Percentiles rank a stretch among this genome's conserved stretches.
Conservation (phyloP, 1,140 invertebrate genomes). For the Mylabris phalerata region DNA sequence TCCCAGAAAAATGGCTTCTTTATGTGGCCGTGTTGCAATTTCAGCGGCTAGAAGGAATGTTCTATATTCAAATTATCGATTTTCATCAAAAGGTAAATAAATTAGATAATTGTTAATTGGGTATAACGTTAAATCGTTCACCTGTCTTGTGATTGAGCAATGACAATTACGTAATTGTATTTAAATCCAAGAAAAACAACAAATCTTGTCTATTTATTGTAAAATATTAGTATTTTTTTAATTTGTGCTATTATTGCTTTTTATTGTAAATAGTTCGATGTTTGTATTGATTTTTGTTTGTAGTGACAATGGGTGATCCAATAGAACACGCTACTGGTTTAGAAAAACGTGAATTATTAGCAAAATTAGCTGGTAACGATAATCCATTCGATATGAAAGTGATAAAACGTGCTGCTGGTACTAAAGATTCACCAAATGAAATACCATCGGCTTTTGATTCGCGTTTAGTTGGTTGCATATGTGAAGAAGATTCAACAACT, state of each 20-base stretch:
- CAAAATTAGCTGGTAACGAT: constrained; percentile 77
- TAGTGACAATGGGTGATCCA: constrained; percentile 69
- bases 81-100: constrained; percentile 43
- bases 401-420: constrained; percentile 70
- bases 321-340: constrained; percentile 88
- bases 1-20: constrained; percentile 50
- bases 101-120: neutral
- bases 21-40: constrained; percentile 47
- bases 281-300: constrained; percentile 8
- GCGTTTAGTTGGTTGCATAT: constrained; percentile 91
- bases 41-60: constrained; percentile 46
- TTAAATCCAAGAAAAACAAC: constrained; percentile 4
- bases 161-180: constrained; percentile 24
- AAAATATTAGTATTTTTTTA: neutral
- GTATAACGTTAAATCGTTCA: neutral
- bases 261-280: neutral
- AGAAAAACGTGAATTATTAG: constrained; percentile 83
- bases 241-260: neutral
- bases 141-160: constrained; percentile 4
- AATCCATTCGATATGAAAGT: constrained; percentile 85
- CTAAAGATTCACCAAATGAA: constrained; percentile 79
- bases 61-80: constrained; percentile 42
- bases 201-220: constrained; percentile 5
- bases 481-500: constrained; percentile 83
- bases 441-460: constrained; percentile 84